Conservation (phyloP, 2,888 invertebrate species). For the Geophilus truncorum region DNA sequence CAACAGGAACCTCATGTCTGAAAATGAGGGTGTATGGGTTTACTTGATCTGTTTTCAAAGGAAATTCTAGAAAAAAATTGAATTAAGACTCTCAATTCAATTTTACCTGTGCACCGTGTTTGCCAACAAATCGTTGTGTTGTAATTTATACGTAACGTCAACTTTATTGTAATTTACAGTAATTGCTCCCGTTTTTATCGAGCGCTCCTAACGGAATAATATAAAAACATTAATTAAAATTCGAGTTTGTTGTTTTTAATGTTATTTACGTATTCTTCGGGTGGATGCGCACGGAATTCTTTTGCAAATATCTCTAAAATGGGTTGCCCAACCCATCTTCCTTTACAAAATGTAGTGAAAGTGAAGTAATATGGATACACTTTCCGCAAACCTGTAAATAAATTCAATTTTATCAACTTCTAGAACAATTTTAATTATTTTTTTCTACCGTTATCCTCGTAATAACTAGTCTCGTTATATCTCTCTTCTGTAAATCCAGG, state of each 20-base stretch:
- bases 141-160: constrained; percentile 81
- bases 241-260: neutral
- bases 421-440: neutral
- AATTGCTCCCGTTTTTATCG: constrained; percentile 82
- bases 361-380: constrained; percentile 97
- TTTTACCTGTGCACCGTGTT: constrained; percentile 88
- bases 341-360: constrained; percentile 93
- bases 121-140: constrained; percentile 86
- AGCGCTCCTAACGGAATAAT: constrained; percentile 55
- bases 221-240: neutral
- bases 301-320: constrained; percentile 86
- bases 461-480: constrained; percentile 91
- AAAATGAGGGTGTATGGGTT: constrained; percentile 38
- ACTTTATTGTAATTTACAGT: constrained; percentile 92
- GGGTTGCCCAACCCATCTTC: constrained; percentile 90
- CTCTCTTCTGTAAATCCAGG: constrained; percentile 88
- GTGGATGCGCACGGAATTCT: constrained; percentile 91
- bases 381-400: constrained; percentile 74
- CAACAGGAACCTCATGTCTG: constrained; percentile 99
- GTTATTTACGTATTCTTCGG: constrained; percentile 67
- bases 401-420: neutral
- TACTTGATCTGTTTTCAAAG: constrained; percentile 27
- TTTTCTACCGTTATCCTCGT: constrained; percentile 81
- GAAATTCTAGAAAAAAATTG: neutral
- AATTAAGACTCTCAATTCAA: neutral